Percentiles rank a stretch among this genome's conserved stretches.
Evolutionary conservation across 92 coral and sea anemone species (phyloP).

Genomic region (Palythoa grandis): DNA sequence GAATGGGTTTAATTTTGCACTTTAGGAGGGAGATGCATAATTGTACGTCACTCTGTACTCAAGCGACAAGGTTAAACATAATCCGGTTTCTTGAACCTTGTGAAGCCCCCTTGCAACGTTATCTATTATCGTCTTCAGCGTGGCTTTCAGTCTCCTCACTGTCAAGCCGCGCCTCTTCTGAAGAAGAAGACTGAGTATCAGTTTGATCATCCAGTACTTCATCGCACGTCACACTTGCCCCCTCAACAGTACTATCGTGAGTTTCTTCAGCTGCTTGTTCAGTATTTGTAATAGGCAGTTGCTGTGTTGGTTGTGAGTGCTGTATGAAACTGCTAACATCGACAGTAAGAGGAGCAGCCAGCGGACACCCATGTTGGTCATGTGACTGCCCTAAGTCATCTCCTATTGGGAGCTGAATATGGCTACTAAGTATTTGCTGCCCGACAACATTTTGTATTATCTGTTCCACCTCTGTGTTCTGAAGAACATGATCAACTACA

Average conservation of each 20-base stretch:
- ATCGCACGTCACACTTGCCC: slow-evolving; percentile 9
- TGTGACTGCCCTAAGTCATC: slow-evolving; percentile 58
- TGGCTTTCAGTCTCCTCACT: slow-evolving; percentile 37
- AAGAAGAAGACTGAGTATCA: slow-evolving; percentile 39
- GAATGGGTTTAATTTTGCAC: no score
- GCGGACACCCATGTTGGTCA: slow-evolving; percentile 56
- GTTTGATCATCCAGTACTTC: slow-evolving; percentile 38
- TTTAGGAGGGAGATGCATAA: no score
- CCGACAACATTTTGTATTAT: slow-evolving; percentile 91
- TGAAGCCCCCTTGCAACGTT: background rate
- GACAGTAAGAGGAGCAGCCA: slow-evolving; percentile 57
- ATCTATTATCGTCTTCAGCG: background rate
- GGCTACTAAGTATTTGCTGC: slow-evolving; percentile 80
- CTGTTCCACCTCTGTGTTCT: slow-evolving; percentile 83
- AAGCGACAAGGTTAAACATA: no score
- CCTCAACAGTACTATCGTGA: slow-evolving; percentile 28
- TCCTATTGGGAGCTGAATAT: slow-evolving; percentile 76
- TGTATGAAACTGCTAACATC: slow-evolving; percentile 69
- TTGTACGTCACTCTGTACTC: no score
- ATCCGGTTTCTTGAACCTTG: no score
- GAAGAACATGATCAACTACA: slow-evolving; percentile 83
- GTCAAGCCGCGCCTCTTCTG: slow-evolving; percentile 17
- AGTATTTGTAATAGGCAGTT: background rate
- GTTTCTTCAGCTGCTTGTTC: slow-evolving; percentile 2
- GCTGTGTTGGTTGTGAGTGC: slow-evolving; percentile 53